phyloP scores from a whole-genome alignment of 53 echinoderm and acorn worm genomes.

The Hippasteria phrygiana region DNA sequence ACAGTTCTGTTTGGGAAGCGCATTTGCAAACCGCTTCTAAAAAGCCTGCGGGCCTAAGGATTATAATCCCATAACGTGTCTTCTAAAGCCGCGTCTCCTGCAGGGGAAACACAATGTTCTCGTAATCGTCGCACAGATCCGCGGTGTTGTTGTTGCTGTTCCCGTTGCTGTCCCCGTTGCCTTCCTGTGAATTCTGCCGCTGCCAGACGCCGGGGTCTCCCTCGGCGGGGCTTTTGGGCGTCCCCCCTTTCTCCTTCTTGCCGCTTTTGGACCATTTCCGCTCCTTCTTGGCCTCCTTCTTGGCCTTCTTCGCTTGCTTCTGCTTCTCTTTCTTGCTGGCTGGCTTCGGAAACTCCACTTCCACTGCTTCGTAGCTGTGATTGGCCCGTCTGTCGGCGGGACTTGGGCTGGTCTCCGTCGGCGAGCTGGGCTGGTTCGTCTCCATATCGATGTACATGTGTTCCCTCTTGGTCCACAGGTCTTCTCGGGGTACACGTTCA shows the following conservation, averaged over 20 bases:
- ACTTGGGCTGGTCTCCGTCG: background rate
- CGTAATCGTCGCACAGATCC: slow-evolving; percentile 12
- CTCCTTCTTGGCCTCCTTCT: slow-evolving; percentile 44
- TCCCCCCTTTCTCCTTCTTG: background rate
- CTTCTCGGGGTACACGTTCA: slow-evolving; percentile 23
- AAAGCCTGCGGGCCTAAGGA: no score
- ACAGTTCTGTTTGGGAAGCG: no score
- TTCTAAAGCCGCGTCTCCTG: slow-evolving; percentile 37
- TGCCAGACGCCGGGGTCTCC: slow-evolving; percentile 7
- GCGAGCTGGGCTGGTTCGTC: background rate
- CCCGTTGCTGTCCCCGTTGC: slow-evolving; percentile 41
- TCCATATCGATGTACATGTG: slow-evolving; percentile 87
- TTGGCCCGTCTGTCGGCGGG: background rate
- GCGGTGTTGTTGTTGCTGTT: slow-evolving; percentile 44
- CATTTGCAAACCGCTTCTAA: no score
- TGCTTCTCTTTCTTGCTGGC: slow-evolving; percentile 36
- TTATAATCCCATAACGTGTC: background rate
- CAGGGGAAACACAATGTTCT: slow-evolving; percentile 29
- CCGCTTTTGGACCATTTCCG: slow-evolving; percentile 24
- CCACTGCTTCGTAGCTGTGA: slow-evolving; percentile 44
- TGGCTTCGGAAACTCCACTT: background rate
- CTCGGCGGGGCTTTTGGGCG: background rate
- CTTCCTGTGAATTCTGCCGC: slow-evolving; percentile 18
- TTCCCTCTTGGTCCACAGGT: slow-evolving; percentile 75
- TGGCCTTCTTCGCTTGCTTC: slow-evolving; percentile 37